Conservation (phyloP, 2,888 invertebrate species). For the Caenorhabditis panamensis region DNA sequence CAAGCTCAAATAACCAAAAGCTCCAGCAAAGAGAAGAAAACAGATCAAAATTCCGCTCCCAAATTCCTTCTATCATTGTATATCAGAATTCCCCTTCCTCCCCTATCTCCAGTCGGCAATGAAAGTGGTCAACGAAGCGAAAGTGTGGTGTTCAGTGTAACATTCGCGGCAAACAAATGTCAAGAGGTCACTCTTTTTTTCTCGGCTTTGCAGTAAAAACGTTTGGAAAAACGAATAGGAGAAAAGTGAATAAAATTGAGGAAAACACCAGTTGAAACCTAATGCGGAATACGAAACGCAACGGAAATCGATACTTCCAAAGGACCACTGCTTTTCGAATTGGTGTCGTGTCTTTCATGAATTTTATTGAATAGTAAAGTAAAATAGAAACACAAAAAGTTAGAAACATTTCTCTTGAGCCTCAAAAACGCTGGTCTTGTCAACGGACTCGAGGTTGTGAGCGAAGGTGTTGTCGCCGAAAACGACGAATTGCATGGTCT, state of each 20-base stretch:
- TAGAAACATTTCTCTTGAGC: constrained; percentile 56
- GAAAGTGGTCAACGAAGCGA: not conserved
- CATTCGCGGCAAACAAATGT: not conserved
- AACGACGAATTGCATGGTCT: constrained; percentile 57
- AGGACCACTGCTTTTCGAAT: constrained; percentile 27
- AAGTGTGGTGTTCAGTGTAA: constrained; percentile 21
- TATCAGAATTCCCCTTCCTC: constrained; percentile 7
- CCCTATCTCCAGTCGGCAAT: not conserved
- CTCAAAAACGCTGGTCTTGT: constrained; percentile 51
- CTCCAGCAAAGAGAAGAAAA: not conserved
- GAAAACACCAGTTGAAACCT: constrained; percentile 18
- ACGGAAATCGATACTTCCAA: constrained; percentile 28
- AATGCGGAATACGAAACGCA: constrained; percentile 5
- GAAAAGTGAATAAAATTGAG: constrained; percentile 4
- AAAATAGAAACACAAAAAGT: not conserved
- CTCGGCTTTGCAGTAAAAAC: not conserved
- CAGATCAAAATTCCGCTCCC: not conserved
- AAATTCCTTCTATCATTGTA: not conserved
- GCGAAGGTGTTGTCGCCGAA: constrained; percentile 49
- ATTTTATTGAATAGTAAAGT: too few species aligned
- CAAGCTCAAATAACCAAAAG: not conserved
- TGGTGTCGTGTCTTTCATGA: too few species aligned
- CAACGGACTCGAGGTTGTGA: constrained; percentile 38
- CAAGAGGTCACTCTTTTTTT: constrained; percentile 11
- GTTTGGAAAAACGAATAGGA: not conserved